Evolutionary conservation across 2,797 vertebrate species (phyloP).

Genomic region (Enteromius thamalakanensis): DNA sequence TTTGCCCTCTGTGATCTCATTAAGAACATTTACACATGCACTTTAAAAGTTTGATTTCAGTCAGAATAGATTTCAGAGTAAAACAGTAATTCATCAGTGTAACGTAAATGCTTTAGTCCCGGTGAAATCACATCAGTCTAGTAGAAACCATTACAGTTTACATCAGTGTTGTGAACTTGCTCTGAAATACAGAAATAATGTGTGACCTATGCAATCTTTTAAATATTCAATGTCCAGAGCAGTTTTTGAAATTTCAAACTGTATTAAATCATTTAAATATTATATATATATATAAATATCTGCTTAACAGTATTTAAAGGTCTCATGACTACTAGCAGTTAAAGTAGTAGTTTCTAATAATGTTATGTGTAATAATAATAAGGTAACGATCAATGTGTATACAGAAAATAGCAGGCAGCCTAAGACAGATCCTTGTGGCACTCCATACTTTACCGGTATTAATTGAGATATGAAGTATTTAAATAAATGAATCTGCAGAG

Average conservation of each 20-base stretch:
- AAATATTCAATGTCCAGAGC: neutral
- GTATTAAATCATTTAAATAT: neutral
- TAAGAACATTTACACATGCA: conserved; percentile 1
- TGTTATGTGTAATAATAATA: too few relatives aligned
- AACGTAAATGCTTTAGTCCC: neutral
- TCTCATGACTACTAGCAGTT: neutral
- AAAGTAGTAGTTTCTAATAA: neutral
- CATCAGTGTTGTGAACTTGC: neutral
- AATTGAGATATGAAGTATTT: too few relatives aligned
- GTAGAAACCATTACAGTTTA: neutral
- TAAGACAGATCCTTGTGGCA: neutral
- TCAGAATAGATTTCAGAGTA: neutral
- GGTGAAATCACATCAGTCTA: neutral
- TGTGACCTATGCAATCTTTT: neutral
- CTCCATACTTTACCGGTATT: neutral
- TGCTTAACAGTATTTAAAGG: neutral
- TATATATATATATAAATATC: neutral
- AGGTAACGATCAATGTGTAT: neutral
- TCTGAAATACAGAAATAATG: neutral
- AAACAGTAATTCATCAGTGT: neutral
- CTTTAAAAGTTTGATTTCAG: neutral
- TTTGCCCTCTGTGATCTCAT: conserved; percentile 9
- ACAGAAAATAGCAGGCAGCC: neutral
- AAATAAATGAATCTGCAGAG: too few relatives aligned
- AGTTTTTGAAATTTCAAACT: neutral